A percentile compares a stretch with the other conserved stretches of the same genome.
These are phyloP conservation scores for Ariopsis seemanni DNA, from an alignment of 2,113 vertebrate species.

Conservation along the genomic window DNA sequence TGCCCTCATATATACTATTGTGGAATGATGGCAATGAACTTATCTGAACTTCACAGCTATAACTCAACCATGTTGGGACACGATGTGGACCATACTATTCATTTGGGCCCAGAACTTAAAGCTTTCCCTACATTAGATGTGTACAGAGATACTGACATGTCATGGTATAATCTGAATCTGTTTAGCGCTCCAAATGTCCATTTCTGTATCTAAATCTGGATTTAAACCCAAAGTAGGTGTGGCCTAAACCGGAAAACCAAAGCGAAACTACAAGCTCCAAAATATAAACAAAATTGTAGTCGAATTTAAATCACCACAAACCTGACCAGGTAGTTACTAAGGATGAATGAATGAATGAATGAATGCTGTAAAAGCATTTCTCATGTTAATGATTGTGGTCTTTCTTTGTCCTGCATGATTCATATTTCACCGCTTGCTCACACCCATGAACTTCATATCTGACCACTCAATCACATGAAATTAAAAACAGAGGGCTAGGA, in stretches of 20 bases:
- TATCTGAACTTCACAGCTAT: background rate
- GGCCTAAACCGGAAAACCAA: background rate
- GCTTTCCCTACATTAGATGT: background rate
- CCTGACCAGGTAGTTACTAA: background rate
- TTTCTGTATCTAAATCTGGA: background rate
- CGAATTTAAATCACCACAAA: background rate
- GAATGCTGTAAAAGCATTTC: background rate
- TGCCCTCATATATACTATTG: background rate
- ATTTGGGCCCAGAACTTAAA: background rate
- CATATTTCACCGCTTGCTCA: background rate
- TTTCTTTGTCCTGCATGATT: background rate
- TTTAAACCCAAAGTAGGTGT: background rate
- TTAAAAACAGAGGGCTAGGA: background rate
- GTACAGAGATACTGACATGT: background rate
- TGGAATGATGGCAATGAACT: background rate
- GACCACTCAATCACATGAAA: background rate
- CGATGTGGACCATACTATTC: background rate
- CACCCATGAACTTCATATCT: background rate
- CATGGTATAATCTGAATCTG: background rate
- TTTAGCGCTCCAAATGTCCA: background rate
- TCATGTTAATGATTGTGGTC: background rate
- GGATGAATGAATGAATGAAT: background rate
- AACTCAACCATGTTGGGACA: background rate
- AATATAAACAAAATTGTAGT: background rate
- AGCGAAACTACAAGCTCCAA: background rate